Base-by-base conservation (phyloP, 2,888 invertebrate genomes). In the Pharmacophagus antenor region DNA sequence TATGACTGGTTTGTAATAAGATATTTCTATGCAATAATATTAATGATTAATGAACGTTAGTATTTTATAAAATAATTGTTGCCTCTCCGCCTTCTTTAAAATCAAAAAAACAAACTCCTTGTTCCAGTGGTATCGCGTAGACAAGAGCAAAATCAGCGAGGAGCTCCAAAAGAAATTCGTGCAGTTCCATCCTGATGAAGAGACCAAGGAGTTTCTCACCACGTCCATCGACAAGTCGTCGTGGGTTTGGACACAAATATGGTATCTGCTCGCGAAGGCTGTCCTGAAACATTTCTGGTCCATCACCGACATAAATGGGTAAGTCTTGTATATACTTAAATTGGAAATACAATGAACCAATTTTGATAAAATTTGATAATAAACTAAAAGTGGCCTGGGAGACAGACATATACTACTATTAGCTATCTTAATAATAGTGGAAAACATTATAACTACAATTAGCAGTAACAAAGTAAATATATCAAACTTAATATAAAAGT, bases 261-360 rank as follows among this genome's bases (percentile, higher is more conserved):
- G 96, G 95, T 97, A 98, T 85, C 93, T 96, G 41, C 71, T 99
- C 41, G 96, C 96, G 17, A 95, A 95, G 72, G 93, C 95, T n/a
- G 86, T 98, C 44, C 92, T 99, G 20, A 94, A 95, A 65, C 94
- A 95, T 87, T 97, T 99, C 89, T 95, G 98, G 95, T 96, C 97
- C 27, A 95, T 96, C 80, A 99, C 99, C 2, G 97, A 98, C 70
- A 96, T 98, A 67, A 99, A 99, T 88, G 98, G 98, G 94, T 97
- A 84, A 93, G 94, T 92, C n/a, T 27, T 21, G 17, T 18, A 48
- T 49, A 25, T 56, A 31, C n/a, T n/a, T n/a, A n/a, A n/a, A n/a
- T n/a, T n/a, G n/a, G n/a, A n/a, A n/a, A n/a, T n/a, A n/a, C n/a
- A n/a, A n/a, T n/a, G n/a, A n/a, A n/a, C n/a, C n/a, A n/a, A n/a